These are phyloP conservation scores for Dreissena rostriformis DNA, from an alignment of 1,140 invertebrate genomes.

Conservation along the genomic window DNA sequence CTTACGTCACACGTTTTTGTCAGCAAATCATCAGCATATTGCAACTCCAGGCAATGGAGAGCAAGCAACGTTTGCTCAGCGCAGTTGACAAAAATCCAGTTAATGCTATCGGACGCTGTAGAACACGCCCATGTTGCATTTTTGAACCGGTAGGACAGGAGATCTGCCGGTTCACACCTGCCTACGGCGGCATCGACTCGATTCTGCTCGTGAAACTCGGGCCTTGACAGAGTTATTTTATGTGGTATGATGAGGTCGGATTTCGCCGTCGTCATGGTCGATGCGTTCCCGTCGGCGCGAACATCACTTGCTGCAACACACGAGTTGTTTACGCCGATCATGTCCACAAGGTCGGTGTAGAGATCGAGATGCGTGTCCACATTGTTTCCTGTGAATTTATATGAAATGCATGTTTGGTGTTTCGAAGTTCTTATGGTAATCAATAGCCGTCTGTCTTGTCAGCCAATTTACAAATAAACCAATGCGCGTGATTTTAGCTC, in stretches of 20 bases:
- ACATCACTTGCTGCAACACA: background rate
- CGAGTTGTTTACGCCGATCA: conserved; percentile 8
- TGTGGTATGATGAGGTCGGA: background rate
- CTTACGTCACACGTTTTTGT: no score
- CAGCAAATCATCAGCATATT: no score
- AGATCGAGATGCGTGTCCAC: background rate
- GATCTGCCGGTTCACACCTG: background rate
- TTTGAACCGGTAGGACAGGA: background rate
- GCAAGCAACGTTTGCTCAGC: background rate
- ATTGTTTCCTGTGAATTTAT: no score
- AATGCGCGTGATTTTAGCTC: no score
- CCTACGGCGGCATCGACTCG: background rate
- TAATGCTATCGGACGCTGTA: background rate
- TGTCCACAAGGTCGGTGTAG: conserved; percentile 30
- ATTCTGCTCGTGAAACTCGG: background rate
- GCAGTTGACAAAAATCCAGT: conserved; percentile 35
- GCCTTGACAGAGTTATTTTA: no score
- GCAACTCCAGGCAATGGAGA: background rate
- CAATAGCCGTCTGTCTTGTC: no score
- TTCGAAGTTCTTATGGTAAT: no score
- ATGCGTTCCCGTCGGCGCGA: background rate
- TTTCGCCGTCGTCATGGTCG: background rate
- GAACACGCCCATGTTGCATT: conserved; percentile 16
- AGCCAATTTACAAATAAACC: no score
- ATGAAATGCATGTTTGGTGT: no score